Evolutionary conservation across 1,140 invertebrate genomes (phyloP), one percentile per base, ranked within the genome.

Genomic region (Drosophila chauvacae): DNA sequence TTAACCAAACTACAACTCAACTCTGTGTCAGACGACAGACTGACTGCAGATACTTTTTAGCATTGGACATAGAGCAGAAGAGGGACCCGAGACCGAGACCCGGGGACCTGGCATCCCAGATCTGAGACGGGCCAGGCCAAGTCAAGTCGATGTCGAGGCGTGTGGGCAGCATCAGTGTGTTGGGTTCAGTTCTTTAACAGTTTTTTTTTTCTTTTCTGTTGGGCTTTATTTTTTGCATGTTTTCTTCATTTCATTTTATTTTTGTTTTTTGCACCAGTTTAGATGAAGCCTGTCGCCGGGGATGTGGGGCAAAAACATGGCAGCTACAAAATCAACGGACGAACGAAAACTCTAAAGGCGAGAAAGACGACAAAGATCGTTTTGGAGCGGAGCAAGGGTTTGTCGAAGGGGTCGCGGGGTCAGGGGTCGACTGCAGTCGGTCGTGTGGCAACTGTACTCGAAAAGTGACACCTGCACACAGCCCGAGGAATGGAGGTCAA

Each of bases 401-500:
- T 33, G 30, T 11, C 30, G 30, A 11, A 33, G 30, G n/a, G n/a
- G 39, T 45, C 39, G 30, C 55, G 66, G 66, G 66, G 66, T 70
- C 66, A 70, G 66, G 53, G 53, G 53, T 56, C 53, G 20, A 16
- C 20, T 7, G 51, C 20, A 20, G 48, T 70, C 47, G 66, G 66
- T 70, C 66, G 66, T 70, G 66, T 69, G 66, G 66, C 66, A 69
- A 70, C 66, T 70, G 66, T 70, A 70, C 66, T 69, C 66, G 64
- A 69, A 69, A 70, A 70, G 66, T 70, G 66, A 70, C 66, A 70
- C 66, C 66, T 69, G 66, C 66, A 70, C 66, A 64, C 65, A 48
- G 58, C 53, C 35, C 0, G 20, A 28, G n/a, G 44, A 66, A 70
- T 70, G 66, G 37, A 70, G 66, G 66, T 70, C 66, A 70, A 70